Conservation (phyloP, 2,888 invertebrate species). For the Melanargia galathea region DNA sequence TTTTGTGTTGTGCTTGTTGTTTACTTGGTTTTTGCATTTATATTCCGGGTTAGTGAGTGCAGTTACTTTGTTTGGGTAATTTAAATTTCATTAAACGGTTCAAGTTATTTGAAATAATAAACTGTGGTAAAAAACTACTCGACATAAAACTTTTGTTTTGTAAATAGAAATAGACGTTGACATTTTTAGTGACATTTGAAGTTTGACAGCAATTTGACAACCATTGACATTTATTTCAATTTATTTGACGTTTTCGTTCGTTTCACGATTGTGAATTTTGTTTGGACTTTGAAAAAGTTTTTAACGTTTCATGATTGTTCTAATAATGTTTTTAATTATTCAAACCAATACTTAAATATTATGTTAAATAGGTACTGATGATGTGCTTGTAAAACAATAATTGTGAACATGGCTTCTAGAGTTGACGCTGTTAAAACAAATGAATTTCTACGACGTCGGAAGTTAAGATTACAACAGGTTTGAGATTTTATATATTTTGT, state of each 20-base stretch:
- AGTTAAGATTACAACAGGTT: constrained; percentile 77
- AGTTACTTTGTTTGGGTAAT: too few relatives aligned
- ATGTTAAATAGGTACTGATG: background rate
- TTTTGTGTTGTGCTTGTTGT: too few relatives aligned
- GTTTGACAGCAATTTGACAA: too few relatives aligned
- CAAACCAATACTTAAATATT: background rate
- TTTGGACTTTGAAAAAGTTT: constrained; percentile 17
- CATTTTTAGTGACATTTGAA: background rate
- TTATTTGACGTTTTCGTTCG: constrained; percentile 30
- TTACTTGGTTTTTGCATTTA: too few relatives aligned
- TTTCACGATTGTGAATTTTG: background rate
- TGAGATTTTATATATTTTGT: constrained; percentile 43
- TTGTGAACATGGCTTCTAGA: constrained; percentile 65
- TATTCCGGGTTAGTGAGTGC: too few relatives aligned
- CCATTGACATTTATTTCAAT: too few relatives aligned
- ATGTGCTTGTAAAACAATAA: background rate
- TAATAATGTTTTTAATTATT: background rate
- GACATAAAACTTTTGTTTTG: too few relatives aligned
- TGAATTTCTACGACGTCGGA: constrained; percentile 73
- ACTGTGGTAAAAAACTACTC: too few relatives aligned
- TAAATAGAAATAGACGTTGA: too few relatives aligned
- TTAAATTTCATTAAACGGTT: too few relatives aligned
- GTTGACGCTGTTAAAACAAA: constrained; percentile 71
- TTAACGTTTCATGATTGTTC: background rate
- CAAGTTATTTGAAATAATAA: too few relatives aligned